Evolutionary conservation across 2,113 vertebrate species (phyloP).

Genomic region (Ptyas mucosa): DNA sequence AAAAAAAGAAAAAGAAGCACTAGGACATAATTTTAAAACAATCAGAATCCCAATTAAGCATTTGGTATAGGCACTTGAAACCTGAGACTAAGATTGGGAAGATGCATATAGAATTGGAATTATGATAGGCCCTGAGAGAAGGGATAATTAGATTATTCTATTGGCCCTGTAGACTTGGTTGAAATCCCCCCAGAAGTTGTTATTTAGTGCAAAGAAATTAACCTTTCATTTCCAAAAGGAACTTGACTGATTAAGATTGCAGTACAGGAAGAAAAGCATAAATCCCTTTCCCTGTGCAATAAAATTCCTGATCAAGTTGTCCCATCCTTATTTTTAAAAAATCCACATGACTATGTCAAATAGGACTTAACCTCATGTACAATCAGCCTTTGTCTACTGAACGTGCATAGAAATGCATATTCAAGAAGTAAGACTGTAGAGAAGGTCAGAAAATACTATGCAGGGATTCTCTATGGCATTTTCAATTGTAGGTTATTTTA

Average conservation of each 20-base stretch:
- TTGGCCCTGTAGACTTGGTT: neutral
- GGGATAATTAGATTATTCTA: neutral
- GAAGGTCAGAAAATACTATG: neutral
- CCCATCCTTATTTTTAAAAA: neutral
- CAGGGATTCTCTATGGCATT: neutral
- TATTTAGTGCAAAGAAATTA: neutral
- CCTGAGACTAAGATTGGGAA: neutral
- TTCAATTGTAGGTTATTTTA: neutral
- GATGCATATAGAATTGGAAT: neutral
- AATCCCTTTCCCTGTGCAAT: neutral
- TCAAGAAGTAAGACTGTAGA: neutral
- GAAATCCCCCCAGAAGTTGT: neutral
- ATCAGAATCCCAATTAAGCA: neutral
- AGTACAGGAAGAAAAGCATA: neutral
- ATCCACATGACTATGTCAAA: neutral
- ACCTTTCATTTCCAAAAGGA: neutral
- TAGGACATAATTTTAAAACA: neutral
- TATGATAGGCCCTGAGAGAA: neutral
- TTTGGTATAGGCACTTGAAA: neutral
- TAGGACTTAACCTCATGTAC: neutral
- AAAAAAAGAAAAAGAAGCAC: neutral
- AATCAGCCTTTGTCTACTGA: neutral
- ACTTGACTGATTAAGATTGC: neutral
- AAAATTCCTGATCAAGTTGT: neutral
- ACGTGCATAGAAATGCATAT: neutral